Conservation (phyloP, 1,140 invertebrate species). For the Nasonia longicornis region DNA sequence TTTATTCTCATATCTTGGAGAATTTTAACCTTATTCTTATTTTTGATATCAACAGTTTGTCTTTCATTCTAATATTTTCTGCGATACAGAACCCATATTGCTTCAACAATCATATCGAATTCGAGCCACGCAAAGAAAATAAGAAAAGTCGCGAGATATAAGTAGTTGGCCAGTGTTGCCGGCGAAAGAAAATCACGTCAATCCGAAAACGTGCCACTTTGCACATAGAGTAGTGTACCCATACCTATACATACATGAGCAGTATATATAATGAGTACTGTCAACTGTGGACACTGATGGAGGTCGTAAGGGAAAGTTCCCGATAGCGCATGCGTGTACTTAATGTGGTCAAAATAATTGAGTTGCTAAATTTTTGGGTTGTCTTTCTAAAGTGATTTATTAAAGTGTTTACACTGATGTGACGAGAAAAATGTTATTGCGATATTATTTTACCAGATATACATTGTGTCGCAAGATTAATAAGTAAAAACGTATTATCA, state of each 20-base stretch:
- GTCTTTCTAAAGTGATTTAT: not conserved
- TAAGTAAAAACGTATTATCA: not conserved
- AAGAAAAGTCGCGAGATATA: too few relatives aligned
- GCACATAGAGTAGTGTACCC: too few relatives aligned
- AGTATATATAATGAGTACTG: too few relatives aligned
- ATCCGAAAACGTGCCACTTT: too few relatives aligned
- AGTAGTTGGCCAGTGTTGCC: too few relatives aligned
- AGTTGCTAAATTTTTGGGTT: not conserved
- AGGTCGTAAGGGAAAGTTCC: too few relatives aligned
- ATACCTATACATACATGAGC: too few relatives aligned
- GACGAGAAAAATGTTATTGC: not conserved
- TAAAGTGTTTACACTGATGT: not conserved
- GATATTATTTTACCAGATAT: not conserved
- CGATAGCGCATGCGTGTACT: too few relatives aligned
- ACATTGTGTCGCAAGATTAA: not conserved
- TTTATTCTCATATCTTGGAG: not conserved
- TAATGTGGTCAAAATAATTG: not conserved
- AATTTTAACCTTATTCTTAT: slow-evolving; percentile 34
- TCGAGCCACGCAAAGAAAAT: too few relatives aligned
- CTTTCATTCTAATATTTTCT: not conserved
- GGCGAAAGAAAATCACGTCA: too few relatives aligned
- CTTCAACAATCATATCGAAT: not conserved
- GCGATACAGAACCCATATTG: not conserved
- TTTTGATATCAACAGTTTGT: not conserved
- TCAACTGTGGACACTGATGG: too few relatives aligned